Evolutionary conservation across 1,140 invertebrate genomes (phyloP).

Genomic region (Drosophila sechellia): DNA sequence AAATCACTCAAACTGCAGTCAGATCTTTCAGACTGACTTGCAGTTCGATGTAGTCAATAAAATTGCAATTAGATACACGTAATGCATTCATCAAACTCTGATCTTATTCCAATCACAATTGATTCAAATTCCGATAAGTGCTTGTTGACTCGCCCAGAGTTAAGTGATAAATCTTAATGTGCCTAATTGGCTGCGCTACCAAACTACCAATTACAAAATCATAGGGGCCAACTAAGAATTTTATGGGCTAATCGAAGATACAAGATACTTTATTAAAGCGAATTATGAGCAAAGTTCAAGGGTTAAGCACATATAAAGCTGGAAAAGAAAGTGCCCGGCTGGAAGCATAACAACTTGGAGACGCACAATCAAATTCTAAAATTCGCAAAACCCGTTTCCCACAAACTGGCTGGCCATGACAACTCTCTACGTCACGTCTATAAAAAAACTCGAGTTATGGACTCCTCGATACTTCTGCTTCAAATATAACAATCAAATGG

Average conservation of each 20-base stretch:
- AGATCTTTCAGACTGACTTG: conserved; percentile 12
- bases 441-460: conserved; percentile 15
- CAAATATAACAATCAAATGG: conserved; percentile 26
- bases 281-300: background rate
- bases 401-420: conserved; percentile 14
- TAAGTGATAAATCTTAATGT: conserved; percentile 7
- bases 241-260: background rate
- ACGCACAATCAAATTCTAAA: background rate
- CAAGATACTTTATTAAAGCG: too few species aligned
- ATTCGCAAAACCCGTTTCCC: conserved; percentile 14
- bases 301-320: background rate
- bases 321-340: conserved; percentile 11
- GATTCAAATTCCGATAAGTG: conserved; percentile 5
- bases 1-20: conserved; percentile 14
- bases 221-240: background rate
- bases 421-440: conserved; percentile 9
- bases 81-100: conserved; percentile 11
- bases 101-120: conserved; percentile 23
- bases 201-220: background rate
- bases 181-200: background rate
- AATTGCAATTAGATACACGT: conserved; percentile 18
- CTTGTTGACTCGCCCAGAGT: background rate
- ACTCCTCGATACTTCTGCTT: conserved; percentile 14
- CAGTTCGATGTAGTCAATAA: conserved; percentile 5
- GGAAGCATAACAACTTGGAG: background rate